phyloP scores from a whole-genome alignment of 2,797 vertebrate genomes.

The Sebastes trivittatus region DNA sequence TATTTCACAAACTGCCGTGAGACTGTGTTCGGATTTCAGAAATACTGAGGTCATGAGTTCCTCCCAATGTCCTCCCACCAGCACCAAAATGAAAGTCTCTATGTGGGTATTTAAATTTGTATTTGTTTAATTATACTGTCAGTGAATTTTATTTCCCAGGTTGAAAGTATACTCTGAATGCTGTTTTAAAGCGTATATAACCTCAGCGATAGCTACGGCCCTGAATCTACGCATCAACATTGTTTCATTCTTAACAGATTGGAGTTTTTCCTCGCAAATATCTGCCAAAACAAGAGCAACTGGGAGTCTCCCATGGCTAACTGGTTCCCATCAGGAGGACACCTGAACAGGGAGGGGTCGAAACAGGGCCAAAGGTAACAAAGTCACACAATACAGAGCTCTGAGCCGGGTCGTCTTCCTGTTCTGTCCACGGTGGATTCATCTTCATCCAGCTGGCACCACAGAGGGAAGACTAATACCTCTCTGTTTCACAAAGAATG shows the following conservation, averaged over 20 bases:
- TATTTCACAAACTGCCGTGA: too few relatives aligned
- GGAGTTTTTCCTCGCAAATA: background rate
- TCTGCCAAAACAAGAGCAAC: background rate
- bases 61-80: background rate
- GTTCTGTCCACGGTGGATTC: conserved; percentile 14
- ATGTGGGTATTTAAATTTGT: background rate
- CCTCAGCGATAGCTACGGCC: background rate
- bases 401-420: conserved; percentile 1
- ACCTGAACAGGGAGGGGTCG: background rate
- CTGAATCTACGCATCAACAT: background rate
- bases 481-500: conserved; percentile 47
- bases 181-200: background rate
- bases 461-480: conserved; percentile 6
- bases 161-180: background rate
- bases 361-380: conserved; percentile 1
- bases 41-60: background rate
- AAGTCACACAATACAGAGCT: background rate
- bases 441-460: conserved; percentile 45
- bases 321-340: background rate
- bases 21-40: background rate
- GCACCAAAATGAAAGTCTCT: background rate
- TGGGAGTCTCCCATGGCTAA: background rate
- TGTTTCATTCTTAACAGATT: background rate
- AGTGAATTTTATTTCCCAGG: background rate
- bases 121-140: background rate